Evolutionary conservation across 1,140 invertebrate species (phyloP), one percentile per base, ranked within the genome.

Genomic region (Cotesia chilonis): DNA sequence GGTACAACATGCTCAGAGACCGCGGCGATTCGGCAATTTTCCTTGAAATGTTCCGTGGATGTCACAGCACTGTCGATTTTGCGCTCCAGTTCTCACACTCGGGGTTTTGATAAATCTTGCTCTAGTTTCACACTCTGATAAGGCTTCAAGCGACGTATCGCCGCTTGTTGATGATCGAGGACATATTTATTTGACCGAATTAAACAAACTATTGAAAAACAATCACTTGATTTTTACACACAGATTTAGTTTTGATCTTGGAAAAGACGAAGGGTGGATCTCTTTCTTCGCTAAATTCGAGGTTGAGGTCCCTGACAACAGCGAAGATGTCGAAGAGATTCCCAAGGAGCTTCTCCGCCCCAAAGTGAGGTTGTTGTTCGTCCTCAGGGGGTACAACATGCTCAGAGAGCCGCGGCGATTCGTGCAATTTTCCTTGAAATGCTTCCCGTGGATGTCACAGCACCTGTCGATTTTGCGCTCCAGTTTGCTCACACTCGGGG

Each of bases 401-500:
- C 79, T 64, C 71, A 90, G 71, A 2, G 89, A 90, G 10, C 90
- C 90, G 59, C 89, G 83, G 7, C 89, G 87, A 72, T 85, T 87
- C 55, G 78, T 80, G 36, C 83, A 86, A 69, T 88, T 88, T 61
- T 89, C 88, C 75, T 88, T 88, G 54, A 86, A 88, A 76, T 88
- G 89, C 74, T 88, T 91, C 4, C 91, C 91, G 77, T 93, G 92
- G n/a, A 93, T 89, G 70, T 92, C 91, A 77, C 92, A 93, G 52
- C 86, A 87, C 63, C 88, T 88, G 37, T 87, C 84, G 76, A 88
- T 83, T 75, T 84, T 86, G 4, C 79, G 81, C 79, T 91, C 90
- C 12, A 90, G 84, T 70, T 88, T 28, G 28, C 28, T 87, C 2
- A 89, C 84, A 51, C 89, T 84, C 17, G 87, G 87, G 36, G 77